Evolutionary conservation across 2,888 invertebrate genomes (phyloP).

Genomic region (Drosophila picticornis): DNA sequence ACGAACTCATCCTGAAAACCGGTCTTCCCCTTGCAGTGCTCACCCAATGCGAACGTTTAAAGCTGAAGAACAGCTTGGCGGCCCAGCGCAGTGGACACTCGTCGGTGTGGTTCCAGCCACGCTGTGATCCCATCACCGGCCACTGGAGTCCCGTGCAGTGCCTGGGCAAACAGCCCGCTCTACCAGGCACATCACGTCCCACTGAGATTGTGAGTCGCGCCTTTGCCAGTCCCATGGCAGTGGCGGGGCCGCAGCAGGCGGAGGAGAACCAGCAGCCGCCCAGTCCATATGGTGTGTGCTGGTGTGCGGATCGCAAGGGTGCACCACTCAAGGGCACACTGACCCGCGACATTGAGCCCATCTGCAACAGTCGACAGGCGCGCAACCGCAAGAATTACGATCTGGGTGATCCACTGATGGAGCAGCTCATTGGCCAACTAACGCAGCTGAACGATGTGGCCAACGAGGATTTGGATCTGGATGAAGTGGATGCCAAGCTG

Average conservation of each 20-base stretch:
- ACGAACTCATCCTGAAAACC: background rate
- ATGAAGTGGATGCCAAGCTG: conserved; percentile 56
- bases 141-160: conserved; percentile 94
- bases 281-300: conserved; percentile 89
- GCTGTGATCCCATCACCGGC: conserved; percentile 90
- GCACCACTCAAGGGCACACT: conserved; percentile 93
- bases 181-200: conserved; percentile 31
- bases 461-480: conserved; percentile 56
- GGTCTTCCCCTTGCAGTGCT: conserved; percentile 86
- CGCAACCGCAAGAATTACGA: conserved; percentile 86
- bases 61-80: conserved; percentile 91
- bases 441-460: conserved; percentile 86
- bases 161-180: conserved; percentile 87
- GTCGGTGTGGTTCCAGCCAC: conserved; percentile 88
- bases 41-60: conserved; percentile 92
- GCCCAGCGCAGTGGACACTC: conserved; percentile 88
- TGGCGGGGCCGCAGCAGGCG: background rate
- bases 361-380: conserved; percentile 93
- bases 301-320: conserved; percentile 94
- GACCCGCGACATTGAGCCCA: conserved; percentile 90
- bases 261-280: conserved; percentile 29
- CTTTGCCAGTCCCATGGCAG: conserved; percentile 41
- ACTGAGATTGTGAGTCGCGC: conserved; percentile 69
- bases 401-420: conserved; percentile 86
- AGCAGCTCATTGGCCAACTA: conserved; percentile 90